Percentiles rank a stretch among this genome's conserved stretches.
phyloP scores from a whole-genome alignment of 1,140 invertebrate species.

The Drosophila chauvacae region DNA sequence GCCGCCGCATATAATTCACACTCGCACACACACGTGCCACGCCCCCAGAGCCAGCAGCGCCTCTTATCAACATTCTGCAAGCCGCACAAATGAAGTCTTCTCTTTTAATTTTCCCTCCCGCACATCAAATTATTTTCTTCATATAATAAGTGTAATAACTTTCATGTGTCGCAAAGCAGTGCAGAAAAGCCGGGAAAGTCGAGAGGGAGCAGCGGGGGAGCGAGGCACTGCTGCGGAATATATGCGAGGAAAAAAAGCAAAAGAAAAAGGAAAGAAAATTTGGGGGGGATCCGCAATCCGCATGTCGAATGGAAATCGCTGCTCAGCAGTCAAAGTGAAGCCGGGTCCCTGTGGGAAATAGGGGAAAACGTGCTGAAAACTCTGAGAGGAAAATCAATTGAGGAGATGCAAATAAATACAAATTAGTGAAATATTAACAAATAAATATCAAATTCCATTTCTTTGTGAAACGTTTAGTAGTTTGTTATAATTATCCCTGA shows the following conservation, averaged over 20 bases:
- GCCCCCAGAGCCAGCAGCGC: conserved; percentile 28
- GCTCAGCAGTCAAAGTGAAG: conserved; percentile 9
- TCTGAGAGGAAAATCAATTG: neutral
- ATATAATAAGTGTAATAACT: conserved; percentile 83
- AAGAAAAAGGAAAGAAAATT: neutral
- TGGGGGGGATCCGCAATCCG: neutral
- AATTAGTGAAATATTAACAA: neutral
- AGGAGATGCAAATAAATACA: neutral
- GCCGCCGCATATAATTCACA: conserved; percentile 63
- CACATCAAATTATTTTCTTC: conserved; percentile 79
- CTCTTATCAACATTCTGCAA: conserved; percentile 76
- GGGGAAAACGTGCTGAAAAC: neutral
- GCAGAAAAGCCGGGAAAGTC: conserved; percentile 23
- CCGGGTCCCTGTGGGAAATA: neutral
- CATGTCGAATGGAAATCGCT: conserved; percentile 28
- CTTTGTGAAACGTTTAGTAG: no score
- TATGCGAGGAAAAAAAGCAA: neutral
- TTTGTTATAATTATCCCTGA: conserved; percentile 1
- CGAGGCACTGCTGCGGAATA: conserved; percentile 1
- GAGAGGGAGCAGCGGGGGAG: neutral
- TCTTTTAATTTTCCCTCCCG: conserved; percentile 69
- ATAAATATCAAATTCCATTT: neutral
- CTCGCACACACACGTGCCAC: conserved; percentile 37
- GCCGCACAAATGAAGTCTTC: conserved; percentile 75
- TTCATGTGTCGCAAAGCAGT: conserved; percentile 71